Conservation (phyloP, 2,888 invertebrate genomes). For the Lasius fuliginosus region DNA sequence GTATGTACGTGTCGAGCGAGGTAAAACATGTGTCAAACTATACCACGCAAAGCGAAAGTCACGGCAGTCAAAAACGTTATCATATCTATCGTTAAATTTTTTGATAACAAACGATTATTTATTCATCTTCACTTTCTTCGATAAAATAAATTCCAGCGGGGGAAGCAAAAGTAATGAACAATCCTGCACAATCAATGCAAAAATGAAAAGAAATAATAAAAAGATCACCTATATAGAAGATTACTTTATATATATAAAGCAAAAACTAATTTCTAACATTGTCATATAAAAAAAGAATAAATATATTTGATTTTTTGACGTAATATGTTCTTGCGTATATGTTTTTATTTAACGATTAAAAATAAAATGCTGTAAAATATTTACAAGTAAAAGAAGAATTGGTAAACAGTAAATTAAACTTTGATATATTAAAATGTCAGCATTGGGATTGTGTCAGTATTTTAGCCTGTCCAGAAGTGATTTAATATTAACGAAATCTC, state of each 20-base stretch:
- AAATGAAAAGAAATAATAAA: background rate
- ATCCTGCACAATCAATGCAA: background rate
- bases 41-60: constrained; percentile 56
- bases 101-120: constrained; percentile 41
- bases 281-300: background rate
- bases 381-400: constrained; percentile 36
- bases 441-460: constrained; percentile 1
- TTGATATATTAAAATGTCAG: constrained; percentile 62
- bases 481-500: constrained; percentile 70
- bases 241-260: background rate
- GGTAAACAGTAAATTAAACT: constrained; percentile 40
- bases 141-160: background rate
- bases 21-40: constrained; percentile 58
- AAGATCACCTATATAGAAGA: background rate
- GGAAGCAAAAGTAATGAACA: background rate
- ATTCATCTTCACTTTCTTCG: background rate
- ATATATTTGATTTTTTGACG: background rate
- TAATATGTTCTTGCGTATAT: background rate
- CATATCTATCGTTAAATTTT: constrained; percentile 45
- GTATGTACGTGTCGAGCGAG: constrained; percentile 41
- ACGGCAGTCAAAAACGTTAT: constrained; percentile 59
- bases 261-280: background rate
- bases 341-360: background rate
- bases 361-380: constrained; percentile 52
- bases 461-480: constrained; percentile 42